Evolutionary conservation across 2,888 invertebrate species (phyloP).

Genomic region (Mimachlamys varia): DNA sequence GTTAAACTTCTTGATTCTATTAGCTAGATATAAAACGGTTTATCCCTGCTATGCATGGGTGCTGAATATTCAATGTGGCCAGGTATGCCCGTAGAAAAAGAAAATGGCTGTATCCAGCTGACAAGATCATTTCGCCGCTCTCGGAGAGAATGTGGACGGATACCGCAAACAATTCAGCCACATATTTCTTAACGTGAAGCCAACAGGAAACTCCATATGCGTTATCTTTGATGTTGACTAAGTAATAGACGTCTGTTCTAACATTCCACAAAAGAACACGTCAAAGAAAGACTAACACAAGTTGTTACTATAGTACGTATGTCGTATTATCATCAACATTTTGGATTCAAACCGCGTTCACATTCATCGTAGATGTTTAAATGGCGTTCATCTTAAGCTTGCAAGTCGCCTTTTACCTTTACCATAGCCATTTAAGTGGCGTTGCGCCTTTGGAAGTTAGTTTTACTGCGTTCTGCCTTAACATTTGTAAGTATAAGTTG

Average conservation of each 20-base stretch:
- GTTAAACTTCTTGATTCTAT: not conserved
- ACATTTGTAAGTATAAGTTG: too few species aligned
- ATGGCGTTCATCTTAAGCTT: too few species aligned
- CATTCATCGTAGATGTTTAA: too few species aligned
- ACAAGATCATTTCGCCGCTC: not conserved
- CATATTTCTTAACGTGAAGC: not conserved
- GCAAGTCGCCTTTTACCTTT: too few species aligned
- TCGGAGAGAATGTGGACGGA: not conserved
- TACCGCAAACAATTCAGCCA: not conserved
- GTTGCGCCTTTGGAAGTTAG: too few species aligned
- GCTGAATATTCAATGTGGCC: not conserved
- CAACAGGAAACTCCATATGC: not conserved
- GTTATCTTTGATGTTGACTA: not conserved
- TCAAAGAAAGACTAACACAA: too few species aligned
- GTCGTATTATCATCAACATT: too few species aligned
- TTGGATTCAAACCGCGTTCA: too few species aligned
- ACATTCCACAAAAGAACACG: too few species aligned
- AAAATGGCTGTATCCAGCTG: constrained; percentile 17
- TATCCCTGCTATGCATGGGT: not conserved
- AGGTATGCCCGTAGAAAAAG: not conserved
- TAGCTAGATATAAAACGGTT: not conserved
- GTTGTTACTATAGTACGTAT: too few species aligned
- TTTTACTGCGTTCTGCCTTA: too few species aligned
- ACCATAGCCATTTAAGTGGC: too few species aligned
- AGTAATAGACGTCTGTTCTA: not conserved